Conservation (phyloP, 2,888 invertebrate genomes). For the Ormyrus pomaceus region DNA sequence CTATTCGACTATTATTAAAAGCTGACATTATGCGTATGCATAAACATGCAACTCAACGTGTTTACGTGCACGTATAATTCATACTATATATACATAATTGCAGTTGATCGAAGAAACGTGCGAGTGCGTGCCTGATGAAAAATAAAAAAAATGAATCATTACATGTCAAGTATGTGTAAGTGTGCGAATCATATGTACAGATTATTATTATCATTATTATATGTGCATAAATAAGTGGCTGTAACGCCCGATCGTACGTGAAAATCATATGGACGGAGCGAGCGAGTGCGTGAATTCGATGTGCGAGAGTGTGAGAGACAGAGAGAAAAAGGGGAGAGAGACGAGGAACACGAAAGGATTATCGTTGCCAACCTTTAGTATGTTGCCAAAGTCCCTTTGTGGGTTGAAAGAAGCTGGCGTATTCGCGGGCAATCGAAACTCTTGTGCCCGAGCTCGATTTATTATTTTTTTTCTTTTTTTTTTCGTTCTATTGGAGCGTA, state of each 20-base stretch:
- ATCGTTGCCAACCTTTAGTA: constrained; percentile 71
- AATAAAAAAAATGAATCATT: constrained; percentile 42
- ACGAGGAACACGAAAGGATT: constrained; percentile 62
- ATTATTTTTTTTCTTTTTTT: neutral
- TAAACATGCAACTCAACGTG: constrained; percentile 49
- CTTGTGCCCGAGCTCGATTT: constrained; percentile 64
- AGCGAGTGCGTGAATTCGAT: constrained; percentile 36
- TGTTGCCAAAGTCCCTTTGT: constrained; percentile 72
- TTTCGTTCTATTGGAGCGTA: constrained; percentile 23
- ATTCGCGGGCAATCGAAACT: constrained; percentile 57
- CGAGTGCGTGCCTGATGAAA: constrained; percentile 47
- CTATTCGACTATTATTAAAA: constrained; percentile 47
- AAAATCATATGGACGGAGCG: constrained; percentile 38
- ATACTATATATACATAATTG: constrained; percentile 47
- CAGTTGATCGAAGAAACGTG: constrained; percentile 47
- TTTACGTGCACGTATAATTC: constrained; percentile 54
- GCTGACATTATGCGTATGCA: constrained; percentile 54
- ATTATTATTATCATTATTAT: constrained; percentile 56
- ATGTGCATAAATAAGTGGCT: constrained; percentile 62
- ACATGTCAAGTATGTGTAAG: constrained; percentile 56
- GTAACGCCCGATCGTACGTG: constrained; percentile 64
- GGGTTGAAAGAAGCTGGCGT: constrained; percentile 60
- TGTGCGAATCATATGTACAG: constrained; percentile 57
- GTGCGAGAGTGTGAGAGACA: constrained; percentile 37
- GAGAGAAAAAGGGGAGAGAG: constrained; percentile 24